These are phyloP conservation scores for Rotaria socialis DNA, from an alignment of 2,888 invertebrate species.

Conservation along the genomic window DNA sequence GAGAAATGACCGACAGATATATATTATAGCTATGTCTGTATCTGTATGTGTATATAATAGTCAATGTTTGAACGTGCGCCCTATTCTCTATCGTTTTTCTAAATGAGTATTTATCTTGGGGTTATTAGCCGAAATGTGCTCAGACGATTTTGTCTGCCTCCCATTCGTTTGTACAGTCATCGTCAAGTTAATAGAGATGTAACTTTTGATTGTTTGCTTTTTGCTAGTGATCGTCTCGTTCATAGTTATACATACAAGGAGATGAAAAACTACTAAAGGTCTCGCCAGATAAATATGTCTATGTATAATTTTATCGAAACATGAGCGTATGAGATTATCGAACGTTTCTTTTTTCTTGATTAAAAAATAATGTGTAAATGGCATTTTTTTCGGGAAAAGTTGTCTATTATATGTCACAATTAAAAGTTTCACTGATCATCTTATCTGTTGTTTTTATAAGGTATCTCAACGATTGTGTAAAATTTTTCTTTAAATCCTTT, in stretches of 20 bases:
- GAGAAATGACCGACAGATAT: background rate
- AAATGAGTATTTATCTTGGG: constrained; percentile 6
- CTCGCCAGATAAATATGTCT: background rate
- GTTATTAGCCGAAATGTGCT: background rate
- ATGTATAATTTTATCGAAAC: background rate
- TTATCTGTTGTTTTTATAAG: no score
- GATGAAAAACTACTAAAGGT: background rate
- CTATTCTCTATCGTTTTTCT: background rate
- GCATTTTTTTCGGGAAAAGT: background rate
- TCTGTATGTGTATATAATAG: background rate
- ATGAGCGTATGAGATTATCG: background rate
- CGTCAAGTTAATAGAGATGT: background rate
- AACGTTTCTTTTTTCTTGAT: background rate
- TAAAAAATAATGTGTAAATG: background rate
- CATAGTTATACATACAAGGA: background rate
- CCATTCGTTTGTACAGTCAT: background rate
- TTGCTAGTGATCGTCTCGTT: background rate
- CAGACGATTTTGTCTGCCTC: background rate
- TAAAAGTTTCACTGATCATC: no score
- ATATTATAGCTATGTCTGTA: background rate
- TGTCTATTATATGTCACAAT: no score
- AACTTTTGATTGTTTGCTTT: background rate
- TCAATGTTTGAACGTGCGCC: background rate
- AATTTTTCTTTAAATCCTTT: no score
- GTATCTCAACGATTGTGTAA: no score